These are phyloP conservation scores for Drosophila glabriapex DNA, from an alignment of 2,888 invertebrate genomes.

Conservation along the genomic window DNA sequence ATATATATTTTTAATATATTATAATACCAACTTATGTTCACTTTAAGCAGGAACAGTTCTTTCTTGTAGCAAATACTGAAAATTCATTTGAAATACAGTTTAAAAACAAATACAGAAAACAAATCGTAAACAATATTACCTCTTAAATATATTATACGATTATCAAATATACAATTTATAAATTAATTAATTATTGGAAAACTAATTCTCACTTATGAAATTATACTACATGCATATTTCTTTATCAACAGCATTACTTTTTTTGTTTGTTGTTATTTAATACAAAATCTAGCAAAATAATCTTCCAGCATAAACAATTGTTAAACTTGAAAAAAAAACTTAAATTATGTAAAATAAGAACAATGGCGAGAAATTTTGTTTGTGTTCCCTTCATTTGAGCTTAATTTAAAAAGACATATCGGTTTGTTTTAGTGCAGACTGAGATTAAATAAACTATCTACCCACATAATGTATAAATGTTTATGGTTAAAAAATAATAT, in stretches of 20 bases:
- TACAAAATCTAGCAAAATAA: not conserved
- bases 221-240: not conserved
- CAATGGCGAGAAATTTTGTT: not conserved
- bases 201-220: not conserved
- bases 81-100: not conserved
- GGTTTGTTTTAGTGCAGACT: not conserved
- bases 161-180: not conserved
- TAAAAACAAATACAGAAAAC: not conserved
- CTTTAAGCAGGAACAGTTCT: not conserved
- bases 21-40: not conserved
- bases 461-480: not conserved
- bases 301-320: not conserved
- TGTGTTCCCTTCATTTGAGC: not conserved
- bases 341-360: not conserved
- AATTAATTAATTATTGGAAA: not conserved
- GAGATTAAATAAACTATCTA: not conserved
- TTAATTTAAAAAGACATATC: not conserved
- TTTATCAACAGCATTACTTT: not conserved
- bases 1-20: not conserved
- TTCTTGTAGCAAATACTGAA: not conserved
- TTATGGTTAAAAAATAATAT: not conserved
- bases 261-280: not conserved
- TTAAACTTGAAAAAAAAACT: not conserved
- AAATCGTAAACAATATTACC: constrained; percentile 1
- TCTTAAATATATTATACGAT: constrained; percentile 1